Base-by-base conservation (phyloP, 2,113 vertebrate species). In the Prunella himalayana region DNA sequence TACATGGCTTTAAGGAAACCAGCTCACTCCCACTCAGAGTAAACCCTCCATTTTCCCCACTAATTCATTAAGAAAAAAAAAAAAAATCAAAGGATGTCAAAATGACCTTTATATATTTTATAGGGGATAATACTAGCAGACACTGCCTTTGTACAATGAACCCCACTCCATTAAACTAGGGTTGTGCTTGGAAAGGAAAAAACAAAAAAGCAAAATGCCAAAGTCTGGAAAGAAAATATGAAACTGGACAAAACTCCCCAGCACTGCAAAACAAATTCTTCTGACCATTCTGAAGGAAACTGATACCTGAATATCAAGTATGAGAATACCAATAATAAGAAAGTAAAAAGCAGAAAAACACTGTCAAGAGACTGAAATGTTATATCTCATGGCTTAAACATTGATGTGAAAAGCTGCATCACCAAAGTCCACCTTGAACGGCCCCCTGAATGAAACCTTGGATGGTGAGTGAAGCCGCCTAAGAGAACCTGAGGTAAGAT, bases 381-480 rank as follows among this genome's bases (percentile, higher is more conserved):
- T 51, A 44, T 0, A 19, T 53, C 13, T 39, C 27, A 23, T 28
- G 39, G 18, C 39, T 51, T 51, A 23, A 60, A 60, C 27, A 37
- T 1, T 28, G 33, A 28, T 15, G 18, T 15, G 27, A 53, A 69
- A 69, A 69, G 63, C 45, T 51, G 53, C 37, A 51, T 23, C 11
- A 18, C 15, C 3, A 3, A 68, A 51, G 63, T 7, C 21, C 45
- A 44, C 11, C 63, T 51, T 60, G 53, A 77, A 68, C 15, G 33
- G 72, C 9, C 14, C 21, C 61, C 33, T 77, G 45, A 23, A 15
- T 33, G 27, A 51, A 77, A 68, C 53, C 11, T 8, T 31, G 61
- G 17, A 15, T 27, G 44, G 27, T 31, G 22, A 68, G 53, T 60
- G 51, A 77, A 59, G 42, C 31, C 0, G 0, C 35, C 35, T 23